Evolutionary conservation across 2,797 vertebrate genomes (phyloP), one percentile per base, ranked within the genome.

Genomic region (Tokudaia tokunoshimensis): DNA sequence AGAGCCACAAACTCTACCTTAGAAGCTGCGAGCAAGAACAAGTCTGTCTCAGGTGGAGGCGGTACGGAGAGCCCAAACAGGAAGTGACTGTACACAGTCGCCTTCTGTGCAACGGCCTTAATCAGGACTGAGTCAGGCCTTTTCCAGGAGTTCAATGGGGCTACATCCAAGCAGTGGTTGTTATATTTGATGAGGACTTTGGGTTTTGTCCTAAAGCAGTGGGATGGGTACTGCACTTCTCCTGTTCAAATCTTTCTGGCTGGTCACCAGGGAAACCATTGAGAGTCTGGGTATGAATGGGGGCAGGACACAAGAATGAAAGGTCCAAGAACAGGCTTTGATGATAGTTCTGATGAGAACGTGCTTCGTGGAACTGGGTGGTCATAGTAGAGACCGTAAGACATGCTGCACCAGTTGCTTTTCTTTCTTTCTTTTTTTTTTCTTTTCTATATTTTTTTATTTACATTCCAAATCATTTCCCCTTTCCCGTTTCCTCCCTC

Each of bases 171-270:
- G 26, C 7, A 47, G 94, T 61, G 3, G 13, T 37, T 22, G 29
- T 89, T 75, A 29, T 31, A 47, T 82, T 81, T 93, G 63, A 44
- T 81, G 52, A 74, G 41, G 59, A 75, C 31, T 67, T 67, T 37
- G 22, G 26, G 50, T 70, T 97, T 81, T 94, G 52, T 65, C 50
- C 41, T 78, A 37, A 89, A 26, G 47, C 13, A n/a, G 11, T 41
- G n/a, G 22, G 26, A 37, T 15, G 9, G 13, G 31, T n/a, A 3
- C 31, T 52, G 20, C 14, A 24, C 13, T 67, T 7, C 14, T 19
- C 63, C 37, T 82, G 84, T n/a, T 5, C 80, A 17, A 61, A 26
- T 61, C 2, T 20, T 85, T 11, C 19, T 47, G 13, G 63, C 13
- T 37, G 9, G 57, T 84, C 34, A 3, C 0, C 63, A 29, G 50